These are phyloP conservation scores for Eleutherodactylus coqui DNA, from an alignment of 2,797 vertebrate genomes.

Conservation along the genomic window DNA sequence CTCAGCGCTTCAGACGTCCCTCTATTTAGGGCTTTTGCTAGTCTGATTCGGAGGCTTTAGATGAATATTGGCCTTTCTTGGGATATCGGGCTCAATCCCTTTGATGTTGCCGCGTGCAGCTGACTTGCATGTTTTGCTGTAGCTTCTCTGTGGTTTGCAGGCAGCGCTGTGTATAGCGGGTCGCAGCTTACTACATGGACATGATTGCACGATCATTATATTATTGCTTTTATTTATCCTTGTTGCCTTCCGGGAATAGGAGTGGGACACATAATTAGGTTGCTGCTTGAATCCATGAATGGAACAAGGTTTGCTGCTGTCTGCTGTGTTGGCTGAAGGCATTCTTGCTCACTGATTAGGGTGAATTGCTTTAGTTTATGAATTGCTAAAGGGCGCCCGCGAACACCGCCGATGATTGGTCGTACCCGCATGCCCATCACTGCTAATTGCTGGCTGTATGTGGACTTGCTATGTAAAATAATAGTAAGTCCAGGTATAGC, in stretches of 20 bases:
- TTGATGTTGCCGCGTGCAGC: not conserved
- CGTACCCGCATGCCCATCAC: too few species aligned
- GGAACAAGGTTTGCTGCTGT: not conserved
- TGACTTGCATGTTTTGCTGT: not conserved
- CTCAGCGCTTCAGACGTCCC: too few species aligned
- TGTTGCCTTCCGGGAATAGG: conserved; percentile 1
- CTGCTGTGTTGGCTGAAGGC: not conserved
- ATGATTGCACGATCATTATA: not conserved
- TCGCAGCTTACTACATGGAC: not conserved
- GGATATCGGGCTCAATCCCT: not conserved
- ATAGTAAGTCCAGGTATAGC: too few species aligned
- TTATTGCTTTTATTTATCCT: not conserved
- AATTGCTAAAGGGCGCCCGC: not conserved
- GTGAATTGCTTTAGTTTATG: not conserved
- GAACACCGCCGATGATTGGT: too few species aligned
- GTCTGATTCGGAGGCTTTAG: not conserved
- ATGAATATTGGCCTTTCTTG: not conserved
- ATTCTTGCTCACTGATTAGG: not conserved
- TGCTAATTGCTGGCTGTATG: too few species aligned
- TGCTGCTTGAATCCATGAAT: not conserved
- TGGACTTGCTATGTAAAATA: too few species aligned
- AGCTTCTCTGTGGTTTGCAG: not conserved
- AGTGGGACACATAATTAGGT: not conserved
- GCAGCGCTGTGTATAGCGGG: not conserved
- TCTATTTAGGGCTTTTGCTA: not conserved